Base-by-base conservation (phyloP, 2,888 invertebrate genomes). In the Drosophila silvestris region DNA sequence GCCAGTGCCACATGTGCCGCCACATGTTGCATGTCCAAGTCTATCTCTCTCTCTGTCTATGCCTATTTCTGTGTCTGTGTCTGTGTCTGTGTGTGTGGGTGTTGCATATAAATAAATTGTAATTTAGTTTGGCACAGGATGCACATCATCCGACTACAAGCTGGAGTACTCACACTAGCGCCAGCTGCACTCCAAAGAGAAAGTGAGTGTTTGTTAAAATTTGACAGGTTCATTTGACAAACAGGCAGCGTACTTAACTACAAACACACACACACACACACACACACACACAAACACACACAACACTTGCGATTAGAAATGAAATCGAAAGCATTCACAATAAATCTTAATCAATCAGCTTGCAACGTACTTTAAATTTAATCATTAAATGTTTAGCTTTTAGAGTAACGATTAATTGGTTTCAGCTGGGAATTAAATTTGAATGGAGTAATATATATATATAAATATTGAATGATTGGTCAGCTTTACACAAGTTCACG, bases 171-270 rank as follows among this genome's bases (percentile, higher is more conserved):
- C 61, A 30, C 57, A 65, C 71, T 77, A 83, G 90, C 84, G 84
- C 89, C 84, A 85, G 84, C 90, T 90, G 84, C 68, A 71, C 62
- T 59, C 51, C 68, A 84, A 84, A 85, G 92, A 89, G 93, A 92
- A 92, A 92, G 93, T 92, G 87, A 83, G 82, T 86, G 85, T 89
- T 85, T 84, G 90, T 90, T 82, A 77, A 90, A 79, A 82, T 91
- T 91, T 91, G 91, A 91, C 91, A 90, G 91, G 91, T 89, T 90
- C 91, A 84, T 89, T 89, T 90, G 86, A 85, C 80, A 88, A 88
- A 88, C 79, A 77, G 65, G 41, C 78, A 59, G 66, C 32, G 79
- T 82, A 79, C 79, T 82, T 79, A 78, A 54, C 79, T 66, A 16
- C 52, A 67, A 56, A 50, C 54, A 41, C 56, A 41, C 54, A 47